Evolutionary conservation across 2,888 invertebrate species (phyloP).

Genomic region (Agrochola lota): DNA sequence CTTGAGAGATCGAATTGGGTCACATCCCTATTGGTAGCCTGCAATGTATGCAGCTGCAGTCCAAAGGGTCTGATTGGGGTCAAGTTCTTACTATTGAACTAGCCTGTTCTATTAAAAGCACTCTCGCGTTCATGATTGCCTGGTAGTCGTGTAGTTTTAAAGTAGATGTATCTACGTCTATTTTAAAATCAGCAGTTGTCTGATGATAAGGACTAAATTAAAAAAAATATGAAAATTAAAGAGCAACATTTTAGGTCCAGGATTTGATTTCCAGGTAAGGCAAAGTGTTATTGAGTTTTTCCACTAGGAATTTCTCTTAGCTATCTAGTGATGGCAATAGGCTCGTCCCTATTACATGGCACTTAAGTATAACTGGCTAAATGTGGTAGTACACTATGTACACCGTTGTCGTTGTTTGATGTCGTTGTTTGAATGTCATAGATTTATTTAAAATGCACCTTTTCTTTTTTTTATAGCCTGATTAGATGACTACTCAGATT

Average conservation of each 20-base stretch:
- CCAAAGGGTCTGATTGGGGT: slow-evolving; percentile 59
- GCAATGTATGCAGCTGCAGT: slow-evolving; percentile 69
- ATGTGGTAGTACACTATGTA: neutral
- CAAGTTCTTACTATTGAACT: slow-evolving; percentile 65
- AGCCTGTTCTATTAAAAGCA: slow-evolving; percentile 42
- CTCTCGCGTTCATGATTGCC: slow-evolving; percentile 38
- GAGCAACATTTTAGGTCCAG: too few relatives aligned
- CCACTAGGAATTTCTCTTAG: too few relatives aligned
- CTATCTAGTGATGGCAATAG: neutral
- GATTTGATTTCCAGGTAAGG: too few relatives aligned
- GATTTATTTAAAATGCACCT: neutral
- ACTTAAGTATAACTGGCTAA: too few relatives aligned
- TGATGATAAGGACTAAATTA: too few relatives aligned
- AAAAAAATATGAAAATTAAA: too few relatives aligned
- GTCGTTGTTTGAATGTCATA: neutral
- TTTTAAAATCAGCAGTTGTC: too few relatives aligned
- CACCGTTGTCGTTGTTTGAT: too few relatives aligned
- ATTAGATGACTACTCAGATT: neutral
- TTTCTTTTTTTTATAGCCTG: neutral
- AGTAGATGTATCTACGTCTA: neutral
- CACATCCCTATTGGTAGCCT: slow-evolving; percentile 75
- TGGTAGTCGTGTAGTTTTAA: slow-evolving; percentile 31
- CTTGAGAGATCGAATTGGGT: slow-evolving; percentile 71
- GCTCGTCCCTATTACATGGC: neutral
- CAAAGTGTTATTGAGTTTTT: too few relatives aligned